Evolutionary conservation across 2,113 vertebrate genomes (phyloP).

Genomic region (Prionailurus bengalensis): DNA sequence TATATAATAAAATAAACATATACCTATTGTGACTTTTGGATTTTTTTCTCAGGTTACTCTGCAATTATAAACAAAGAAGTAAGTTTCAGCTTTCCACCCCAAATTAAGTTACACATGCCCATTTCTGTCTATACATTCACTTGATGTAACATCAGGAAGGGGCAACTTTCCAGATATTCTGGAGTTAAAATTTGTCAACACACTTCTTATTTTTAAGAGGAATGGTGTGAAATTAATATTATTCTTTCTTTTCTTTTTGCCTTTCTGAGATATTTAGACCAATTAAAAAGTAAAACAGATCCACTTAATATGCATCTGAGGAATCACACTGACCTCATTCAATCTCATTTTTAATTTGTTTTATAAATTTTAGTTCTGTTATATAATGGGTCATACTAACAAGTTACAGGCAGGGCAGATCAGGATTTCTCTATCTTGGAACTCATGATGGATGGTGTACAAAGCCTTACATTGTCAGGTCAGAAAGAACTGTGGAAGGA

Average conservation of each 20-base stretch:
- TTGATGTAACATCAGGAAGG: neutral
- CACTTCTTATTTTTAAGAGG: neutral
- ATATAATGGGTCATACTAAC: neutral
- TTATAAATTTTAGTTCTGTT: neutral
- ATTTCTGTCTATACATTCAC: neutral
- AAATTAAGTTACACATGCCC: neutral
- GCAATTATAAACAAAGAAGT: neutral
- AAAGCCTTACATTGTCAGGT: neutral
- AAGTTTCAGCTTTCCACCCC: neutral
- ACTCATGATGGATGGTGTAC: neutral
- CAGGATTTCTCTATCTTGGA: neutral
- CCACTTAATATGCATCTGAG: neutral
- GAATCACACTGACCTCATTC: neutral
- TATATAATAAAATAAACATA: neutral
- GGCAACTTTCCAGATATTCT: neutral
- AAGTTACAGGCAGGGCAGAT: neutral
- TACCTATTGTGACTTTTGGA: neutral
- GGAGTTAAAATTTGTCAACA: neutral
- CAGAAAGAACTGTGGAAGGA: neutral
- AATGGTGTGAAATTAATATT: neutral
- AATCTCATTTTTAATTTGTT: constrained; percentile 14
- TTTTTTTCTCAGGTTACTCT: neutral
- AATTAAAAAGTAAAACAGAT: neutral
- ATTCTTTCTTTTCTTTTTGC: neutral
- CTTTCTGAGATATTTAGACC: neutral